Percentiles rank a stretch among this genome's conserved stretches.
These are phyloP conservation scores for Cryptops parisi DNA, from an alignment of 2,888 invertebrate species.

Conservation along the genomic window DNA sequence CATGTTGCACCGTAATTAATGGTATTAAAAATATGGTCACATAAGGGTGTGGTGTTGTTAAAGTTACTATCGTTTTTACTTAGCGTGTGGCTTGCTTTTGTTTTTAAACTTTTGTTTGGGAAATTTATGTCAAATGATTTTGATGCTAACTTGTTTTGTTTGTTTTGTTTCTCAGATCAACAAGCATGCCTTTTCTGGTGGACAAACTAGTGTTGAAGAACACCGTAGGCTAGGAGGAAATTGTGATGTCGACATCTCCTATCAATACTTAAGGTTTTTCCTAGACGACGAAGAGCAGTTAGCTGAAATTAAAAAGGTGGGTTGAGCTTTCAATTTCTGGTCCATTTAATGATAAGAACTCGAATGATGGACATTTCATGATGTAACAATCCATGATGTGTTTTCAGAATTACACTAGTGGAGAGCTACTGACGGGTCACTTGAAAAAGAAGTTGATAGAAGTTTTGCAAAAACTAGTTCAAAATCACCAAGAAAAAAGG, in stretches of 20 bases:
- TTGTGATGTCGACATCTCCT: constrained; percentile 89
- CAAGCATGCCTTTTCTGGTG: constrained; percentile 97
- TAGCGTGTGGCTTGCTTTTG: too few species aligned
- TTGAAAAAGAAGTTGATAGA: constrained; percentile 83
- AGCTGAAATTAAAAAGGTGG: constrained; percentile 51
- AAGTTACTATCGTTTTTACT: too few species aligned
- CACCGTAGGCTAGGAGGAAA: constrained; percentile 84
- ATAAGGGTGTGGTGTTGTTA: too few species aligned
- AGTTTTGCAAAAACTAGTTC: constrained; percentile 57
- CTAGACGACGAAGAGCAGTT: constrained; percentile 79
- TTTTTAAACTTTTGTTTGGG: too few species aligned
- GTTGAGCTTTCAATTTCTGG: too few species aligned
- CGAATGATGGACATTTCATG: background rate
- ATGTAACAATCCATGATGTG: too few species aligned
- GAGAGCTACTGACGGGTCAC: constrained; percentile 83
- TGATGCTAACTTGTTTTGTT: too few species aligned
- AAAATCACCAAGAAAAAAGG: constrained; percentile 64
- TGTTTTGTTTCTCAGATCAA: constrained; percentile 55
- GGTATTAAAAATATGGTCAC: too few species aligned
- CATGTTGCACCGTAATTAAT: too few species aligned
- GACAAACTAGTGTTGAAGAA: constrained; percentile 82
- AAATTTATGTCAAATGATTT: too few species aligned
- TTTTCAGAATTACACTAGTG: constrained; percentile 60
- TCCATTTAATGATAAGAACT: background rate
- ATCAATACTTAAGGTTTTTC: constrained; percentile 88